Base-by-base conservation (phyloP, 2,888 invertebrate genomes). In the Zonitis immaculata region DNA sequence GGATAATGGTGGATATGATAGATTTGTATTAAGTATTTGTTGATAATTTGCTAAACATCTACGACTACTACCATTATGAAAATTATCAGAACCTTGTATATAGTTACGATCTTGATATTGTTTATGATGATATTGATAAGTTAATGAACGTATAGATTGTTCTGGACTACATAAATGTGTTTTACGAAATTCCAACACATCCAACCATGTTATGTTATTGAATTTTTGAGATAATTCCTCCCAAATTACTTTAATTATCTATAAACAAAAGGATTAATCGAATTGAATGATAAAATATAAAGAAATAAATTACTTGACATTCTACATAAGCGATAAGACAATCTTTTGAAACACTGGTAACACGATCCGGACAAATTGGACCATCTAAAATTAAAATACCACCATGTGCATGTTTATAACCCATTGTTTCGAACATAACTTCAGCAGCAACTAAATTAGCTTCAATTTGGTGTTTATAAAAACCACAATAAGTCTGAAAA, bases 321-420 rank as follows among this genome's bases (percentile, higher is more conserved):
- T 94, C 94, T 42, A 90, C 89, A 73, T 88, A 88, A 16, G 93
- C 94, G 25, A 91, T 85, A 64, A 93, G 82, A 12, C 91, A 90
- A 74, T 94, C 93, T 49, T 89, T 80, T 0, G 91, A 90, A 2
- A 93, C 86, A 55, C 83, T 85, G 14, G 87, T 83, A 3, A 90
- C 87, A 74, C 84, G 83, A 73, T 91, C 91, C 0, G 89, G 90
- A 71, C 91, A 91, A 52, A 89, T 84, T 18, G 91, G 89, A 6
- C 84, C 88, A 54, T 87, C 85, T 11, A 90, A 75, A 32, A 82
- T 77, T 57, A 85, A 73, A 62, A 85, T 74, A 51, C 84, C 80
- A 53, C 79, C 73, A 42, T 81, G 81, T 22, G 75, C 72, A 39
- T 83, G 77, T 53, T 82, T 83, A 72, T 94, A 94, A 0, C 93